Evolutionary conservation across 2,113 vertebrate genomes (phyloP), one percentile per base, ranked within the genome.

Genomic region (Melanerpes formicivorus): DNA sequence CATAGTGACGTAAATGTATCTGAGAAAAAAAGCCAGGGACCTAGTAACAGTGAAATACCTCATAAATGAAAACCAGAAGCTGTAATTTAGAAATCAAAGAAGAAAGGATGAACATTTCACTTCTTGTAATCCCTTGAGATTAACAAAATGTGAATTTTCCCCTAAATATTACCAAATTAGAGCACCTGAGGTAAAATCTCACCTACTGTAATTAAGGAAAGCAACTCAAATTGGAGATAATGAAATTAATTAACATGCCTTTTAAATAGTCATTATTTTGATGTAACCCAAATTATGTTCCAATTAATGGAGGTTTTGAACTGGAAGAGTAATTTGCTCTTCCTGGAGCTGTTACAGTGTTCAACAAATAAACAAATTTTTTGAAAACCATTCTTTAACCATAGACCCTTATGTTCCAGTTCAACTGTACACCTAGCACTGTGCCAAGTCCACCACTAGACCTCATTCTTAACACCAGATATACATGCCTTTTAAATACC

Each of bases 401-500:
- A 56, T 17, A 40, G 48, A 84, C 17, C 15, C 34, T 34, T 84
- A 67, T 44, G 22, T 77, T 48, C 21, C 21, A 65, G 21, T 42
- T 11, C 23, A 66, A 17, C 9, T 2, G 14, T 13, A 29, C 56
- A 60, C 8, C 8, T 25, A 56, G 11, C 56, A 62, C 23, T 71
- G 30, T 13, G 30, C 15, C 58, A 66, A 67, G 14, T 5, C 12
- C 27, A 50, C 18, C n/a, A 69, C 2, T 62, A 74, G 73, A 56
- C 22, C 14, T 37, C 27, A 55, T 29, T 32, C 42, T 32, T 62
- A n/a, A 56, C 5, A 64, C 2, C 0, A 6, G 1, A 5, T 9
- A 27, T 18, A 12, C 27, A 18, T 0, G 2, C 34, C 55, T 56
- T 14, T 56, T 9, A 27, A 54, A 60, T 13, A 63, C 11, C 16